Evolutionary conservation across 2,797 vertebrate genomes (phyloP).

Genomic region (Sparidentex hasta): DNA sequence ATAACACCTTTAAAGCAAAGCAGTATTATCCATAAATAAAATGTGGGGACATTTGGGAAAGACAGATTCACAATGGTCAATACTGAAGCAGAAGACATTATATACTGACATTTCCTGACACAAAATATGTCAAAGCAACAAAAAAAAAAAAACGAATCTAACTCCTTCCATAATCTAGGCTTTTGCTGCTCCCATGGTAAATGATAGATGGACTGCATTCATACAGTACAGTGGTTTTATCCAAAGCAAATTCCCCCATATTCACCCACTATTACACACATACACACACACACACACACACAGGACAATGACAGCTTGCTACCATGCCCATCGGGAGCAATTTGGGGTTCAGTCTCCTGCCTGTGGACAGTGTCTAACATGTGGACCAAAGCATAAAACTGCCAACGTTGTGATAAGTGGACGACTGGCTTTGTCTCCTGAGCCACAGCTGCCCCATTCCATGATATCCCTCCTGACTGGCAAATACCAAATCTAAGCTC

Average conservation of each 20-base stretch:
- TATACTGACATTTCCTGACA: background rate
- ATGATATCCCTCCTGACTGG: background rate
- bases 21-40: background rate
- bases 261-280: background rate
- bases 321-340: constrained; percentile 1
- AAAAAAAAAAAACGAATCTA: background rate
- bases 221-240: background rate
- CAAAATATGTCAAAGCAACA: background rate
- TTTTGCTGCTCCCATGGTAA: background rate
- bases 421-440: background rate
- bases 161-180: background rate
- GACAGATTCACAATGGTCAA: background rate
- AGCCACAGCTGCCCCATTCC: background rate
- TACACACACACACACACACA: background rate
- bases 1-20: background rate
- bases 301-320: background rate
- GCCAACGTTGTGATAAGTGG: background rate
- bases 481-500: background rate
- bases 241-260: background rate
- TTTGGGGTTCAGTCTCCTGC: background rate
- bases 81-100: background rate
- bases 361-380: background rate
- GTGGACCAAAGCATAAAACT: background rate
- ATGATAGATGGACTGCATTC: background rate
- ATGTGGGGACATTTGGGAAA: no score